Evolutionary conservation across 2,113 vertebrate species (phyloP).

Genomic region (Anser cygnoides): DNA sequence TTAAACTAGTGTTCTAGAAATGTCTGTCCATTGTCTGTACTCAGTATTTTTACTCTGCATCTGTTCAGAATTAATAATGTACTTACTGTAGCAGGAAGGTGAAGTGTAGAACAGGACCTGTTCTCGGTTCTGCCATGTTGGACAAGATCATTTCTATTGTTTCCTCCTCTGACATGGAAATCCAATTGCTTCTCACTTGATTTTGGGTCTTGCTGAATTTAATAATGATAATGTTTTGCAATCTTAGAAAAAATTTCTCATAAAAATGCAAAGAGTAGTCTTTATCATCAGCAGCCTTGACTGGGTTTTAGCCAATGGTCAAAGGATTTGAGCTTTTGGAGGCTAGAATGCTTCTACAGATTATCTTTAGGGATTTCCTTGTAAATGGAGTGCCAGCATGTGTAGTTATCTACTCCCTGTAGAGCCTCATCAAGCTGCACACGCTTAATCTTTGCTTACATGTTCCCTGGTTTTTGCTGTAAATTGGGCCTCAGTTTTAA

Average conservation of each 20-base stretch:
- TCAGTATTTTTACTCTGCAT: background rate
- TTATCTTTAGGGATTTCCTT: slow-evolving; percentile 58
- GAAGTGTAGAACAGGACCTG: background rate
- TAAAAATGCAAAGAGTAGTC: background rate
- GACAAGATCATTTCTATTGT: background rate
- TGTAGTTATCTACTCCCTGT: slow-evolving; percentile 53
- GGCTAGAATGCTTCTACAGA: slow-evolving; percentile 26
- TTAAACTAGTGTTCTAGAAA: background rate
- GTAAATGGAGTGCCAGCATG: slow-evolving; percentile 39
- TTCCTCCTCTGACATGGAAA: background rate
- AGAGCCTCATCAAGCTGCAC: slow-evolving; percentile 55
- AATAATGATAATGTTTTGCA: background rate
- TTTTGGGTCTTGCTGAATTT: background rate
- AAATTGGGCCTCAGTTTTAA: slow-evolving; percentile 67
- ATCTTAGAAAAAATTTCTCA: background rate
- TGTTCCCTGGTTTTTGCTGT: slow-evolving; percentile 19
- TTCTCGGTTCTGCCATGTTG: background rate
- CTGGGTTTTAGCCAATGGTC: slow-evolving; percentile 40
- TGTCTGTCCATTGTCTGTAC: background rate
- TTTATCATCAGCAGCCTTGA: slow-evolving; percentile 2
- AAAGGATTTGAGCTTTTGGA: slow-evolving; percentile 52
- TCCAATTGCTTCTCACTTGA: background rate
- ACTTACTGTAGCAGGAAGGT: background rate
- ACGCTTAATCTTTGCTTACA: slow-evolving; percentile 51
- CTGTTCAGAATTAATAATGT: background rate